phyloP scores from a whole-genome alignment of 2,797 vertebrate genomes.

The Pelochelys cantorii region DNA sequence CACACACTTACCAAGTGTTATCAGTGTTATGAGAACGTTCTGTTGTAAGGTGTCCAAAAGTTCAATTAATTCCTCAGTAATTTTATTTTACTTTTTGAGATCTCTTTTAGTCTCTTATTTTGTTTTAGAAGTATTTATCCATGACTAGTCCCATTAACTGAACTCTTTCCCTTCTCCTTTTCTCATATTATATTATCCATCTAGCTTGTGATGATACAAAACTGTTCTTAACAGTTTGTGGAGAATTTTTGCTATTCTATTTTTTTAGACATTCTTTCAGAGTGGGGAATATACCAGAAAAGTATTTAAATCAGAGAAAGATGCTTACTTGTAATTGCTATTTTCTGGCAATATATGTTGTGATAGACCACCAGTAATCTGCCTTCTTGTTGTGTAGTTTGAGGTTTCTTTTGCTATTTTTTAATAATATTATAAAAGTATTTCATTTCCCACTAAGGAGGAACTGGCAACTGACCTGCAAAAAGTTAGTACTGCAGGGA shows the following conservation, averaged over 20 bases:
- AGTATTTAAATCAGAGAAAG: neutral
- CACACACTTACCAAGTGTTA: neutral
- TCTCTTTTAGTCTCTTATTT: neutral
- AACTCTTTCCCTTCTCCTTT: neutral
- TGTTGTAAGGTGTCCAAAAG: neutral
- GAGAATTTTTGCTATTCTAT: neutral
- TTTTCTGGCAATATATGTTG: neutral
- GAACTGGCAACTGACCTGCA: neutral
- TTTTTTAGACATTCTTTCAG: neutral
- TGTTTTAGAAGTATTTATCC: neutral
- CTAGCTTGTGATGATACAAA: neutral
- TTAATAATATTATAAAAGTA: neutral
- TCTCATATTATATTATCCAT: neutral
- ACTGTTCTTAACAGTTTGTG: neutral
- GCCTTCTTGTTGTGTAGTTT: neutral
- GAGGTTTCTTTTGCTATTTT: neutral
- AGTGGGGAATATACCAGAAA: neutral
- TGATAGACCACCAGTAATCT: neutral
- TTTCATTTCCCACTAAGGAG: neutral
- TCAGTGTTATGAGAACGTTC: neutral
- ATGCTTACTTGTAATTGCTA: neutral
- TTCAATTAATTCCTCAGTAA: neutral
- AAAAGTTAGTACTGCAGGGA: neutral
- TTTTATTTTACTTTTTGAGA: neutral
- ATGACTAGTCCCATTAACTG: neutral